Evolutionary conservation across 2,113 vertebrate genomes (phyloP), one percentile per base, ranked within the genome.

Genomic region (Origma solitaria): DNA sequence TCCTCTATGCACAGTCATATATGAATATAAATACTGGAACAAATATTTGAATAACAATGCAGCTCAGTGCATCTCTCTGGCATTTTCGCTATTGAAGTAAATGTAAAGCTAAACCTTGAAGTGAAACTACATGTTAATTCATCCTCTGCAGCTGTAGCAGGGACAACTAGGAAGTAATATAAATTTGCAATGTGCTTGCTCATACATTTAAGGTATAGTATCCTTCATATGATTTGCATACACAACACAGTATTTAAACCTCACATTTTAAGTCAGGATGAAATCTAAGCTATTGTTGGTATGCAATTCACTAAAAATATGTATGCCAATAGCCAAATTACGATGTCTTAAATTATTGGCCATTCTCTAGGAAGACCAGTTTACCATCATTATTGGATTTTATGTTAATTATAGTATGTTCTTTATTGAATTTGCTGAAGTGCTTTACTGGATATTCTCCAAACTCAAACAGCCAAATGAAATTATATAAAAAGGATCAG

Each of bases 401-500:
- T 95, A 90, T 97, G 97, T 98, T 98, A 98, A 98, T 98, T 97
- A 95, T 95, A 96, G 90, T 92, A 94, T 96, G 93, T 97, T 95
- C 95, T 96, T 98, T 96, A 98, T 95, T 98, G 98, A 97, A 98
- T 98, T 98, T 98, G 86, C 97, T 97, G 97, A 97, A 98, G 98
- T 98, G 98, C 97, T 97, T 97, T 98, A 86, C 96, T 99, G 98
- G 98, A 98, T 88, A 84, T 94, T 94, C 95, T 99, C 98, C 98
- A 99, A 98, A 96, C 84, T 95, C 97, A 98, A 98, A 97, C 96
- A 98, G 95, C 90, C 92, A 96, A 98, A 98, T 98, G 97, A 98
- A 98, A 98, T 98, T 97, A 98, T 97, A 98, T 96, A 96, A 95
- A 98, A 98, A 98, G 98, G 97, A 97, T 98, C 95, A 96, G 94